Conservation (phyloP, 2,113 vertebrate genomes). For the Hoplias malabaricus region DNA sequence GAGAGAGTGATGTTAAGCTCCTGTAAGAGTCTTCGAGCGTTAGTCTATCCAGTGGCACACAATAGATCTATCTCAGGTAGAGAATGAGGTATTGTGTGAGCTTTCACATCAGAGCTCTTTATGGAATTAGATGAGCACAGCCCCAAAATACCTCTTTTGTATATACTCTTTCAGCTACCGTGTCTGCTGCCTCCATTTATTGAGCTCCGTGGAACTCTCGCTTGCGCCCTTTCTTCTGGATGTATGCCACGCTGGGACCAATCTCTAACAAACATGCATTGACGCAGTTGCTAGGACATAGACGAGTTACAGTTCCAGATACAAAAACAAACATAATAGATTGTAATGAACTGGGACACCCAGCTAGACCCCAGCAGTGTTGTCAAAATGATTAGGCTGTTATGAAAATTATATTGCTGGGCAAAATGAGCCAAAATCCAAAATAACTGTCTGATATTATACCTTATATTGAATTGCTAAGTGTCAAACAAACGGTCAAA, state of each 20-base stretch:
- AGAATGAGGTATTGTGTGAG: constrained; percentile 11
- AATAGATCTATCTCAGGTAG: constrained; percentile 2
- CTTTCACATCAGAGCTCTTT: background rate
- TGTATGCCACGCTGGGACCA: background rate
- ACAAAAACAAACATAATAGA: background rate
- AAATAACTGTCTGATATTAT: too few relatives aligned
- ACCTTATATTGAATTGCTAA: too few relatives aligned
- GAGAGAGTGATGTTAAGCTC: constrained; percentile 18
- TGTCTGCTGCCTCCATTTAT: background rate
- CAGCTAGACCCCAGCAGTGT: background rate
- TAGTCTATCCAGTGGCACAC: background rate
- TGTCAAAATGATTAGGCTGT: background rate
- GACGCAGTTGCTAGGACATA: background rate
- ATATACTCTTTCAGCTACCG: background rate
- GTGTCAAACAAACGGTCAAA: too few relatives aligned
- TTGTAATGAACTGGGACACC: background rate
- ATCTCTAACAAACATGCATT: background rate
- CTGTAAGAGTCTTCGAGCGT: constrained; percentile 8
- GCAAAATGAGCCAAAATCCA: too few relatives aligned
- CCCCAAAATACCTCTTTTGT: constrained; percentile 19
- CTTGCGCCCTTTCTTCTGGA: background rate
- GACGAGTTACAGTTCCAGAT: too few relatives aligned
- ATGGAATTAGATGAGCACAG: background rate
- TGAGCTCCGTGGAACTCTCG: background rate
- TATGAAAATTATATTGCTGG: too few relatives aligned